These are phyloP conservation scores for Falco columbarius DNA, from an alignment of 2,797 vertebrate species.

Conservation along the genomic window DNA sequence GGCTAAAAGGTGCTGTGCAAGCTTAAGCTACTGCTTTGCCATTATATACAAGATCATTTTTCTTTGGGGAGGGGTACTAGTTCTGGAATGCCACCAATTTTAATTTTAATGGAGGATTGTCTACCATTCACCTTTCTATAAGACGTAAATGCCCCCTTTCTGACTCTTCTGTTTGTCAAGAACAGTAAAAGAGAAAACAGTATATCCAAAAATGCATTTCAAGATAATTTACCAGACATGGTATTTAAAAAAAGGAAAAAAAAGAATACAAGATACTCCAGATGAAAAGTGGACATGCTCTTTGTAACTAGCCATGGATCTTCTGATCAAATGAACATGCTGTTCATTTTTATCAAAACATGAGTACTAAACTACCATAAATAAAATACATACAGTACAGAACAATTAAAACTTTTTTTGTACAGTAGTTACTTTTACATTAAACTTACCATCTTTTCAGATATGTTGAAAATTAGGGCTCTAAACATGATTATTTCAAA, in stretches of 20 bases:
- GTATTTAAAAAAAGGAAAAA: neutral
- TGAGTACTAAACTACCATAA: constrained; percentile 89
- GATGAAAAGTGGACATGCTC: constrained; percentile 58
- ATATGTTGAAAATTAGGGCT: constrained; percentile 84
- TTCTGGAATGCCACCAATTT: constrained; percentile 60
- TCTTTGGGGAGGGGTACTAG: constrained; percentile 14
- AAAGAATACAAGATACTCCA: neutral
- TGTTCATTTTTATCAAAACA: constrained; percentile 87
- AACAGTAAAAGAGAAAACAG: constrained; percentile 72
- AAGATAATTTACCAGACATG: constrained; percentile 62
- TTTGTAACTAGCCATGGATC: constrained; percentile 67
- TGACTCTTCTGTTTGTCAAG: constrained; percentile 69
- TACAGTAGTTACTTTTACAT: constrained; percentile 86
- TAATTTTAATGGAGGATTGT: constrained; percentile 73
- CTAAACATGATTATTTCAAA: constrained; percentile 84
- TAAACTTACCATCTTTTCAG: constrained; percentile 78
- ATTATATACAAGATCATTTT: constrained; percentile 23
- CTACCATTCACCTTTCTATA: constrained; percentile 69
- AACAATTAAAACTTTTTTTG: constrained; percentile 84
- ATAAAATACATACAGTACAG: constrained; percentile 86
- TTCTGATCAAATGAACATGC: constrained; percentile 85
- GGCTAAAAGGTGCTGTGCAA: constrained; percentile 76
- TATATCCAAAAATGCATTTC: constrained; percentile 66
- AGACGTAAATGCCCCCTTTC: constrained; percentile 63
- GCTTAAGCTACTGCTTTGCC: constrained; percentile 65